Evolutionary conservation across 2,888 invertebrate species (phyloP), one percentile per base, ranked within the genome.

Genomic region (Lumbricus terrestris): DNA sequence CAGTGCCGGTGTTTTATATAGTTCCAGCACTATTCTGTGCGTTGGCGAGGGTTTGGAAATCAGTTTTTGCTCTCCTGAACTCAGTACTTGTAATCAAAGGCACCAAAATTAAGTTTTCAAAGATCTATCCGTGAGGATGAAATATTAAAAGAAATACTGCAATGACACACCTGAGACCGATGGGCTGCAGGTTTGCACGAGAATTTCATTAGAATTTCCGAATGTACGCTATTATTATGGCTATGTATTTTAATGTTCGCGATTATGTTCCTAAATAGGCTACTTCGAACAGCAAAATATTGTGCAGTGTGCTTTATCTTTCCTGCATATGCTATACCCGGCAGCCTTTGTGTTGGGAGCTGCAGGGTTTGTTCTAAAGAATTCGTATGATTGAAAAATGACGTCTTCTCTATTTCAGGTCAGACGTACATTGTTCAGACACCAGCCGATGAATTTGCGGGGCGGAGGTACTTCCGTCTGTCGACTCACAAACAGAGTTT

Each of bases 361-460:
- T 8, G n/a, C n/a, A n/a, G n/a, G n/a, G 29, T 69, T 20, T 47
- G 69, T 69, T 69, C 11, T n/a, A 29, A 11, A 47, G 47, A 69
- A 69, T 69, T 69, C 11, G n/a, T 69, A 69, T n/a, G 29, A 29
- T 11, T 69, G 13, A 11, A 69, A 69, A 11, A 11, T 69, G 8
- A n/a, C 8, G 29, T n/a, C n/a, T 69, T 69, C 6, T n/a, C 69
- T 69, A 35, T 18, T 89, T 37, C 34, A 89, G 89, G 89, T 54
- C 54, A 89, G 69, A 18, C 37, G 37, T 89, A 89, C 89, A n/a
- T 89, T n/a, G 69, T 89, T 69, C 47, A 54, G 18, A 89, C 89
- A 23, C 54, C 89, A 34, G 37, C 54, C 1, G 42, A 69, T 89
- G 89, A 33, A 18, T 54, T 37, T 47, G 37, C 37, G n/a, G 85